These are phyloP conservation scores for Leuciscus idus DNA, from an alignment of 2,113 vertebrate species.

Conservation along the genomic window DNA sequence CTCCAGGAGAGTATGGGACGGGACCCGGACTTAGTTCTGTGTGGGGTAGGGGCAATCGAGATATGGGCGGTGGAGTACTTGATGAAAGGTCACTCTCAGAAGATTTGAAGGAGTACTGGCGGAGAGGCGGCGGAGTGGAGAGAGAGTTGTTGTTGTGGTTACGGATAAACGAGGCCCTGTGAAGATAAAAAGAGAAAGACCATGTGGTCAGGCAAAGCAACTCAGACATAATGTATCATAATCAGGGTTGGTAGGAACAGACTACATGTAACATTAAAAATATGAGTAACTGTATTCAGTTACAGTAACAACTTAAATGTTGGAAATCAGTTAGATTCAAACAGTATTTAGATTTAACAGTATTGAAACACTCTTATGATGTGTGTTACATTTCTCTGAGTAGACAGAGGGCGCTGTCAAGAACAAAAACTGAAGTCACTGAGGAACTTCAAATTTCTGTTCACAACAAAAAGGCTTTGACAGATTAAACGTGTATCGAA, in stretches of 20 bases:
- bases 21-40: constrained; percentile 56
- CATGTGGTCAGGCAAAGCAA: not conserved
- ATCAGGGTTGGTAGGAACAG: not conserved
- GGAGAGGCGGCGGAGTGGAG: constrained; percentile 62
- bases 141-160: constrained; percentile 75
- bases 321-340: not conserved
- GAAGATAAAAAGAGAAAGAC: constrained; percentile 4
- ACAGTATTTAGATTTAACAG: not conserved
- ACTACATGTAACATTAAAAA: not conserved
- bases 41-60: constrained; percentile 61
- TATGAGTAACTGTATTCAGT: not conserved
- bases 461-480: not conserved
- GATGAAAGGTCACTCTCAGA: constrained; percentile 73
- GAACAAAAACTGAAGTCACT: not conserved
- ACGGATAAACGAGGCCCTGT: constrained; percentile 71
- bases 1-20: constrained; percentile 51
- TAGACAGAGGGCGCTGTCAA: not conserved
- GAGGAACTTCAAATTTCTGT: not conserved
- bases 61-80: constrained; percentile 64
- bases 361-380: not conserved
- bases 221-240: not conserved
- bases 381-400: not conserved
- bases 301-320: not conserved
- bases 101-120: constrained; percentile 69
- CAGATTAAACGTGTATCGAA: not conserved